These are phyloP conservation scores for Thereva nobilitata DNA, from an alignment of 2,888 invertebrate genomes.

Conservation along the genomic window DNA sequence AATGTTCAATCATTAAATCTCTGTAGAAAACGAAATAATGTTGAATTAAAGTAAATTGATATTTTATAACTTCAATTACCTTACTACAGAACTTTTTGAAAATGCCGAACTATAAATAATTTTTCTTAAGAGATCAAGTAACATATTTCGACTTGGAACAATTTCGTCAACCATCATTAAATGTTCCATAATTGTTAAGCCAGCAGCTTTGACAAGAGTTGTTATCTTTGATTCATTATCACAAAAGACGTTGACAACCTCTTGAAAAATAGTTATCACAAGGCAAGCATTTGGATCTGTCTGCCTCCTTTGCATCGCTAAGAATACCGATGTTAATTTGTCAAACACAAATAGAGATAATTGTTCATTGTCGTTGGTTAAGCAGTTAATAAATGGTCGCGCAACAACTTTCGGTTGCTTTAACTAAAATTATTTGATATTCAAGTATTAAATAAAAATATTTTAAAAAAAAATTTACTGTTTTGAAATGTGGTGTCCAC, in stretches of 20 bases:
- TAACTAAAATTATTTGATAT: conserved; percentile 40
- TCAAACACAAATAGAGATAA: conserved; percentile 52
- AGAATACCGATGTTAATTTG: conserved; percentile 51
- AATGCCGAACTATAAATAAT: conserved; percentile 46
- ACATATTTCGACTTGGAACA: conserved; percentile 50
- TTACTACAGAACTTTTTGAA: conserved; percentile 44
- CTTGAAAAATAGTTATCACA: conserved; percentile 53
- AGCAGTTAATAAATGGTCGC: conserved; percentile 51
- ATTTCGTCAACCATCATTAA: conserved; percentile 56
- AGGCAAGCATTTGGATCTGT: conserved; percentile 52
- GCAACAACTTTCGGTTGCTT: conserved; percentile 52
- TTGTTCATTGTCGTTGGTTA: conserved; percentile 49
- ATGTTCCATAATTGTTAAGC: conserved; percentile 53
- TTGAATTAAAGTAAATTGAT: not conserved
- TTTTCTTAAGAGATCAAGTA: conserved; percentile 49
- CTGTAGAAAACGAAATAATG: conserved; percentile 36
- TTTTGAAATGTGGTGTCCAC: conserved; percentile 57
- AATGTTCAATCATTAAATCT: conserved; percentile 46
- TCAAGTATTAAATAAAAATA: not conserved
- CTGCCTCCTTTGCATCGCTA: conserved; percentile 53
- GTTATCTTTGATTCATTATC: conserved; percentile 44
- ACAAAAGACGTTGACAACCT: conserved; percentile 47
- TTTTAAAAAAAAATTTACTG: conserved; percentile 41
- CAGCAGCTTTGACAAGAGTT: conserved; percentile 49
- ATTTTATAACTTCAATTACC: conserved; percentile 35